A percentile compares a stretch with the other conserved stretches of the same genome.
phyloP scores from a whole-genome alignment of 37 sponge, comb jelly and placozoan genomes.

The Ianthella basta region DNA sequence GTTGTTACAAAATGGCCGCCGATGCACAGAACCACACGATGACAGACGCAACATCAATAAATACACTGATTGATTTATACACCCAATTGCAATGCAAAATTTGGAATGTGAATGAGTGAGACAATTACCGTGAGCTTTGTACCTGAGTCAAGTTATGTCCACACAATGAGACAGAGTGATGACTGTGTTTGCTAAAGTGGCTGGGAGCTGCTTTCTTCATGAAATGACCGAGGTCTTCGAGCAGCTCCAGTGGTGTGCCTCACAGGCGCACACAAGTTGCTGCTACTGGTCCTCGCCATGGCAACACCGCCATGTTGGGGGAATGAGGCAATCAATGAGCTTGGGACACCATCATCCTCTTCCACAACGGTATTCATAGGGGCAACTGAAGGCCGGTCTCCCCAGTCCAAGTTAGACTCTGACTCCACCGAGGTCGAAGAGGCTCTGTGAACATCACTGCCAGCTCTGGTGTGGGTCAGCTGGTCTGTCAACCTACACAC shows the following conservation, averaged over 20 bases:
- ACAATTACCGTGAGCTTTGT: no score
- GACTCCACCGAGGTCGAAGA: not conserved
- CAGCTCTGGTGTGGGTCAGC: not conserved
- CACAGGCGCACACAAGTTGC: not conserved
- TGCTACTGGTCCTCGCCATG: not conserved
- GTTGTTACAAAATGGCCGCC: no score
- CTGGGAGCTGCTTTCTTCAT: not conserved
- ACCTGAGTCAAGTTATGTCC: no score
- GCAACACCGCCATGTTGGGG: no score
- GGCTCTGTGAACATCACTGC: no score
- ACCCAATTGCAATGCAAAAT: no score
- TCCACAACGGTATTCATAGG: not conserved
- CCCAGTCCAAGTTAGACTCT: constrained; percentile 33
- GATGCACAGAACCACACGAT: no score
- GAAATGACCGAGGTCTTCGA: constrained; percentile 9
- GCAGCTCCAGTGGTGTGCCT: not conserved
- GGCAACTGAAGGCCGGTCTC: not conserved
- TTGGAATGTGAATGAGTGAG: no score
- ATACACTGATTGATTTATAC: no score
- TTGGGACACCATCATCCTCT: not conserved
- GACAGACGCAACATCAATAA: no score
- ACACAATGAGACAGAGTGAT: no score
- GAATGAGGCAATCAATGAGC: not conserved
- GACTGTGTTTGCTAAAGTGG: no score
- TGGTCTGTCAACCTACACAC: not conserved